Evolutionary conservation across 1,140 invertebrate genomes (phyloP).

Genomic region (Cyrtorhinus lividipennis): DNA sequence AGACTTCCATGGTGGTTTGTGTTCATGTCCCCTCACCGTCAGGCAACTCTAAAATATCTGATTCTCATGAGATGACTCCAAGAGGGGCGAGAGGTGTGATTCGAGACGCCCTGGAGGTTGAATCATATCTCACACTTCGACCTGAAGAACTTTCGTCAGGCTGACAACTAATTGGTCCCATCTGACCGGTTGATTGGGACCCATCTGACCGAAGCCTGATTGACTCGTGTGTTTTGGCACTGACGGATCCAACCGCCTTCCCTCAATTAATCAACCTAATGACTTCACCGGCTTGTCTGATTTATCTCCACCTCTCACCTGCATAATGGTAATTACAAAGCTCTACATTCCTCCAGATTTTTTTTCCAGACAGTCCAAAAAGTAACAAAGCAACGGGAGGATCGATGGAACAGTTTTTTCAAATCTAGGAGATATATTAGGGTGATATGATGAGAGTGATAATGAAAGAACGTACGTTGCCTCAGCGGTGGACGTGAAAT

Average conservation of each 20-base stretch:
- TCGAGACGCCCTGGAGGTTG: no score
- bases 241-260: not conserved
- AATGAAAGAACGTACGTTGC: not conserved
- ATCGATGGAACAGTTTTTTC: not conserved
- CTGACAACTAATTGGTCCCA: not conserved
- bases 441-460: not conserved
- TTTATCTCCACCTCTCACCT: not conserved
- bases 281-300: not conserved
- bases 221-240: not conserved
- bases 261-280: not conserved
- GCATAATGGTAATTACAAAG: not conserved
- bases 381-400: not conserved
- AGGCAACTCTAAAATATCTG: no score
- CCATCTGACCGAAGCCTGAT: not conserved
- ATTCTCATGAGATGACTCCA: no score
- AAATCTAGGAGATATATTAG: not conserved
- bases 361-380: not conserved
- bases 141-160: not conserved
- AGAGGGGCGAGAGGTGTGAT: no score
- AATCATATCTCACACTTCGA: not conserved
- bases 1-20: no score
- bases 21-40: no score
- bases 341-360: slow-evolving; percentile 1
- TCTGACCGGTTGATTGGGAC: not conserved
- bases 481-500: not conserved